Base-by-base conservation (phyloP, 2,888 invertebrate genomes). In the Drosophila demipolita region DNA sequence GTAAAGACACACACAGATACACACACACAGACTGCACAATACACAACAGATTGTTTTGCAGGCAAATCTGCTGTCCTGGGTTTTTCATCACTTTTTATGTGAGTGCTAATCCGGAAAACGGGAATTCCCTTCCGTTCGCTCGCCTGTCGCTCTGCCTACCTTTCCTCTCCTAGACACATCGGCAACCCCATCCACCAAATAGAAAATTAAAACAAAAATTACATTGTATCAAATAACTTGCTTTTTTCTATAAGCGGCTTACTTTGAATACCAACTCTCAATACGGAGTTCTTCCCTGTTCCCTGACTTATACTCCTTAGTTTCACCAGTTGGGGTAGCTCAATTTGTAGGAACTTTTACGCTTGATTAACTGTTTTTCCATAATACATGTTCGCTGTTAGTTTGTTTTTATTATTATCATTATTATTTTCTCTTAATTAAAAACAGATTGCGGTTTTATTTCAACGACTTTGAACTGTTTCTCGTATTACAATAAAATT, bases 71-170 rank as follows among this genome's bases (percentile, higher is more conserved):
- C 29, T 66, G 52, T 62, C 33, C 53, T 66, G 36, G 40, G 50
- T 52, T 54, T 66, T 68, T 49, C 49, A 35, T 35, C 62, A 55
- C 29, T 66, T 78, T 74, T 80, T 86, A 55, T 79, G 71, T 49
- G 40, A 60, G 54, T 83, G 69, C 78, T 82, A 82, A 89, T 87
- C 84, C 85, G 87, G 85, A 82, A 90, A 87, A 80, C 67, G 90
- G 90, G 90, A 90, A 91, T 91, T 91, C 90, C 90, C 90, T 84
- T 77, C 82, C 82, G 87, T 54, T 79, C 50, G 71, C 48, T 23
- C 54, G 69, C 55, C 53, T 53, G 8, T 4, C 63, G 36, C n/a
- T n/a, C n/a, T 36, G 61, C 26, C 66, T 38, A 36, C 54, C n/a
- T 7, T 42, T 36, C 23, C 66, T 1, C 1, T 35, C 36, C 66